These are phyloP conservation scores for Apocheima hispidaria DNA, from an alignment of 2,888 invertebrate genomes.

Conservation along the genomic window DNA sequence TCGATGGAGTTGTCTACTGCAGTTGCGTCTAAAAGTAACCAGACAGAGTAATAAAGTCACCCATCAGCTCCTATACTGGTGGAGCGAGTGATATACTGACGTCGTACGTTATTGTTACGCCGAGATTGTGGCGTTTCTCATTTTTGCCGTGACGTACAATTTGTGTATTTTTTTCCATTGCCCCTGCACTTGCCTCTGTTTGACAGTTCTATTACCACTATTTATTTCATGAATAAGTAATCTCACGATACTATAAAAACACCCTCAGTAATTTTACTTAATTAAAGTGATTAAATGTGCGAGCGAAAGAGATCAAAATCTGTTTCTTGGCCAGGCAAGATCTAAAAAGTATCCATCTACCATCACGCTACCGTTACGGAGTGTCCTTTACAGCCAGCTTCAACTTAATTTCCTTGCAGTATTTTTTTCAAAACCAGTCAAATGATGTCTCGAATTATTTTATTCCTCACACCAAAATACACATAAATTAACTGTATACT, in stretches of 20 bases:
- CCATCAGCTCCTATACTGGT: slow-evolving; percentile 5
- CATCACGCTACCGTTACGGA: no score
- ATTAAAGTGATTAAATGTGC: no score
- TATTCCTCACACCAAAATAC: slow-evolving; percentile 8
- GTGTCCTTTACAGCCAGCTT: neutral
- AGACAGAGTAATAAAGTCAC: neutral
- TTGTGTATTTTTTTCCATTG: slow-evolving; percentile 24
- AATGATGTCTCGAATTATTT: neutral
- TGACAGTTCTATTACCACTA: slow-evolving; percentile 15
- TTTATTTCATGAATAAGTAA: neutral
- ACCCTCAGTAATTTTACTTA: no score
- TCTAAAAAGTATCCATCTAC: neutral
- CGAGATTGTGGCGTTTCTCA: slow-evolving; percentile 46
- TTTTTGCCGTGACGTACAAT: slow-evolving; percentile 36
- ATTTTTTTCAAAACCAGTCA: neutral
- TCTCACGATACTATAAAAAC: neutral
- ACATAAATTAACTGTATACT: slow-evolving; percentile 19
- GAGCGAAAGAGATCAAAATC: no score
- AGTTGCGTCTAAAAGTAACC: no score
- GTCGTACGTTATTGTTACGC: slow-evolving; percentile 45
- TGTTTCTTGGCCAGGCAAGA: no score
- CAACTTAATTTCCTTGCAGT: neutral
- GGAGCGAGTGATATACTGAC: slow-evolving; percentile 39
- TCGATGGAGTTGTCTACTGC: no score
- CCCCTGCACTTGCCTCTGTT: slow-evolving; percentile 13